Percentiles rank a stretch among this genome's conserved stretches.
phyloP scores from a whole-genome alignment of 2,888 invertebrate genomes.

The Hyalella azteca region DNA sequence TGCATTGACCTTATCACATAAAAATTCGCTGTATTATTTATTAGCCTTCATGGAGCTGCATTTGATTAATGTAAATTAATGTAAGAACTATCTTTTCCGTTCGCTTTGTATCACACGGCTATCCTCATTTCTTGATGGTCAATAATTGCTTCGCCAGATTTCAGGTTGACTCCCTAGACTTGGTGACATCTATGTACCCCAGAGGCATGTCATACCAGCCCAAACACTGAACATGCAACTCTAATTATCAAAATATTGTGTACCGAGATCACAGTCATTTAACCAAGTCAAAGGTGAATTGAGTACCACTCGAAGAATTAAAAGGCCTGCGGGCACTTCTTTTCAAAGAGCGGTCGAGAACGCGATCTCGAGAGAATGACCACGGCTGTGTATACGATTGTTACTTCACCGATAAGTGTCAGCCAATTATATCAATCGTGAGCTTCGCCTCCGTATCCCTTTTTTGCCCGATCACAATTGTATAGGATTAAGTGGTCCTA shows the following conservation, averaged over 20 bases:
- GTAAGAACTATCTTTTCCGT: too few species aligned
- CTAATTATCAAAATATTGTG: neutral
- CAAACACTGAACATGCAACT: too few species aligned
- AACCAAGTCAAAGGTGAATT: neutral
- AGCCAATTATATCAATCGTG: conserved; percentile 39
- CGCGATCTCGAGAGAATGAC: conserved; percentile 32
- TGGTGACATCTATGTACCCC: too few species aligned
- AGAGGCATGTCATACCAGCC: too few species aligned
- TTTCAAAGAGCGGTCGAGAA: neutral
- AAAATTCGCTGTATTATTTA: too few species aligned
- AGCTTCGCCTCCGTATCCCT: conserved; percentile 33
- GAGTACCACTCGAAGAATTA: neutral
- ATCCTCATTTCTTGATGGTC: too few species aligned
- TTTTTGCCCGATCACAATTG: conserved; percentile 22
- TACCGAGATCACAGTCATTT: conserved; percentile 8
- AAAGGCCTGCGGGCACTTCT: neutral
- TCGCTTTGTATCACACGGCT: too few species aligned
- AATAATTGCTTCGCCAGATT: too few species aligned
- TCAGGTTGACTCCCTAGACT: too few species aligned
- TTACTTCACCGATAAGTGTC: conserved; percentile 16
- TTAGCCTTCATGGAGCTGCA: too few species aligned
- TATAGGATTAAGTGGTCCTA: conserved; percentile 27
- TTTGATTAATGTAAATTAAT: too few species aligned
- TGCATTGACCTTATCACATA: too few species aligned
- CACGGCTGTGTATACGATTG: conserved; percentile 23